phyloP scores from a whole-genome alignment of 2,888 invertebrate genomes.

The Drosophila colorata region DNA sequence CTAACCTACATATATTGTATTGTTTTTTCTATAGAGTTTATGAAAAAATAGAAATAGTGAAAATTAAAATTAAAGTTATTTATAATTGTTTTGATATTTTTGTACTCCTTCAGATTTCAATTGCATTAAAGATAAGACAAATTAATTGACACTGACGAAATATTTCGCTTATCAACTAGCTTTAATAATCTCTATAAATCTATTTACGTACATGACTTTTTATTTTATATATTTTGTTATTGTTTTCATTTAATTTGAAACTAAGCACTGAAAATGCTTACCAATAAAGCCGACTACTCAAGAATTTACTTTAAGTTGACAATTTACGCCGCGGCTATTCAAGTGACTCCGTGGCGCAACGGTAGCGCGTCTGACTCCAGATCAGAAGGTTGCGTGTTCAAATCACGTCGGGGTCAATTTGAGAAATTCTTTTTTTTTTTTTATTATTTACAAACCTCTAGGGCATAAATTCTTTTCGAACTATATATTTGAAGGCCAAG shows the following conservation, averaged over 20 bases:
- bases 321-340: accelerated
- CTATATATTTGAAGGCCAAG: not conserved
- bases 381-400: conserved; percentile 78
- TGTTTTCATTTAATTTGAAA: not conserved
- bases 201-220: conserved; percentile 1
- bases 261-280: not conserved
- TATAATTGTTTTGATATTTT: too few species aligned
- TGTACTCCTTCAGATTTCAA: not conserved
- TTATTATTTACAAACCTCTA: not conserved
- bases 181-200: conserved; percentile 3
- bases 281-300: not conserved
- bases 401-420: conserved; percentile 74
- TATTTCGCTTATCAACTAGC: conserved; percentile 9
- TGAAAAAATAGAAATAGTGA: too few species aligned
- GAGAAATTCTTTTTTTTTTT: not conserved
- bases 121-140: conserved; percentile 9
- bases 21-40: too few species aligned
- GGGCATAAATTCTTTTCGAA: not conserved
- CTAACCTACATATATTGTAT: too few species aligned
- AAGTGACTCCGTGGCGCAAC: conserved; percentile 74
- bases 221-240: not conserved
- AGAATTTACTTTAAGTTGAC: conserved; percentile 9
- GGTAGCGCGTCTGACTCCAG: conserved; percentile 77
- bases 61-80: too few species aligned
- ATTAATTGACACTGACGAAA: not conserved